Conservation (phyloP, 2,888 invertebrate species). For the Drosophila nr. perissopoda region DNA sequence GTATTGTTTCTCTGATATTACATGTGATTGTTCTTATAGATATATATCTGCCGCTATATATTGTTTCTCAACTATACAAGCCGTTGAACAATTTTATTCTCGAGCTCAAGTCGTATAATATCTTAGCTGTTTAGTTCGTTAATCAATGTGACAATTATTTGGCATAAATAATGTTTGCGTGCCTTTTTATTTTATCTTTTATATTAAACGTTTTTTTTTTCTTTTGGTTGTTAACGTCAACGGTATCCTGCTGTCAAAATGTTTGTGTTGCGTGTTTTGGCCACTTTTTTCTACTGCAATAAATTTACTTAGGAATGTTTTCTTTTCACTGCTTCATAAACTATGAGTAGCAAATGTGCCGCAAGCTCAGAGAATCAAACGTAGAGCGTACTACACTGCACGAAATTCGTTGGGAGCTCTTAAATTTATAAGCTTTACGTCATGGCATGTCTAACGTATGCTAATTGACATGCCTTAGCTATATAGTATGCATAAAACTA, state of each 20-base stretch:
- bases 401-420: slow-evolving; percentile 28
- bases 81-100: not conserved
- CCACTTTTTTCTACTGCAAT: slow-evolving; percentile 41
- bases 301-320: slow-evolving; percentile 56
- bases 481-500: slow-evolving; percentile 34
- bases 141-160: slow-evolving; percentile 64
- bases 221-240: slow-evolving; percentile 62
- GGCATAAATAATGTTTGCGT: slow-evolving; percentile 66
- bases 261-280: slow-evolving; percentile 64
- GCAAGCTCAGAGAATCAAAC: slow-evolving; percentile 43
- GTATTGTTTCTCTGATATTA: not conserved
- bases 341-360: slow-evolving; percentile 24
- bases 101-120: not conserved
- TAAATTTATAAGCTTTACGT: slow-evolving; percentile 47
- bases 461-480: slow-evolving; percentile 52
- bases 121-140: slow-evolving; percentile 14
- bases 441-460: slow-evolving; percentile 47
- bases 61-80: not conserved
- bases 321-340: slow-evolving; percentile 15
- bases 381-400: slow-evolving; percentile 25
- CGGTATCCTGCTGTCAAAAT: slow-evolving; percentile 54
- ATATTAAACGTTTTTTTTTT: slow-evolving; percentile 1
- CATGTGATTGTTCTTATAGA: not conserved
- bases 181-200: slow-evolving; percentile 12
- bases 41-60: not conserved